Percentiles rank a stretch among this genome's conserved stretches.
Conservation (phyloP, 1,140 invertebrate genomes). For the Tigriopus japonicus region DNA sequence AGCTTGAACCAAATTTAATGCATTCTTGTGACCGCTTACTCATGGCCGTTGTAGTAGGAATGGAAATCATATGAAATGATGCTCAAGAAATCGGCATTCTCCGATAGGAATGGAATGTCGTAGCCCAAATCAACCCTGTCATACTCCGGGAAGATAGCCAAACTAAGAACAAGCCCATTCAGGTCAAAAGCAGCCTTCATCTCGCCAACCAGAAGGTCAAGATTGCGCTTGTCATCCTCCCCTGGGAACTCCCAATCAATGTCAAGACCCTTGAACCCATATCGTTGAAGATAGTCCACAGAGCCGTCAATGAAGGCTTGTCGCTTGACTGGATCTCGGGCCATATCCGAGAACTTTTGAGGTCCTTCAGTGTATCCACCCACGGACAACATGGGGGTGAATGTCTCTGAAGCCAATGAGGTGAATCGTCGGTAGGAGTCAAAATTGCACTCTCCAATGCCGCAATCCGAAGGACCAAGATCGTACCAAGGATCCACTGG, state of each 20-base stretch:
- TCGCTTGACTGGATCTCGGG: constrained; percentile 12
- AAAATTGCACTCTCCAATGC: constrained; percentile 28
- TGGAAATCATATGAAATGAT: constrained; percentile 53
- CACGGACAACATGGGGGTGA: constrained; percentile 24
- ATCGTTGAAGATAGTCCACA: constrained; percentile 32
- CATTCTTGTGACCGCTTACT: not conserved
- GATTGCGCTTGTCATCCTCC: constrained; percentile 18
- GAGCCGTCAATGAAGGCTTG: constrained; percentile 17
- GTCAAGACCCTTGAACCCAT: constrained; percentile 61
- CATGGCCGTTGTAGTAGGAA: constrained; percentile 23
- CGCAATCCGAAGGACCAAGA: constrained; percentile 23
- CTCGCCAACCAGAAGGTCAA: constrained; percentile 31
- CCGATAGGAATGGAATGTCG: constrained; percentile 31
- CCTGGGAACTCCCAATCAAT: constrained; percentile 49
- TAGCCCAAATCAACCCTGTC: constrained; percentile 35
- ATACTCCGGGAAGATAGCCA: constrained; percentile 38
- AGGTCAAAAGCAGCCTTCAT: constrained; percentile 34
- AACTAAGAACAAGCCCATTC: constrained; percentile 32
- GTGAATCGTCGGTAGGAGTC: constrained; percentile 21
- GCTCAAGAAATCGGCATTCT: constrained; percentile 38
- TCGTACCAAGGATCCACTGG: constrained; percentile 42
- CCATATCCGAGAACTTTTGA: constrained; percentile 18
- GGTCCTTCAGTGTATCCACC: constrained; percentile 24
- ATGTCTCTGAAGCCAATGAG: constrained; percentile 26
- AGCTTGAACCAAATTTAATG: too few species aligned